Evolutionary conservation across 1,140 invertebrate genomes (phyloP).

Genomic region (Philaenus spumarius): DNA sequence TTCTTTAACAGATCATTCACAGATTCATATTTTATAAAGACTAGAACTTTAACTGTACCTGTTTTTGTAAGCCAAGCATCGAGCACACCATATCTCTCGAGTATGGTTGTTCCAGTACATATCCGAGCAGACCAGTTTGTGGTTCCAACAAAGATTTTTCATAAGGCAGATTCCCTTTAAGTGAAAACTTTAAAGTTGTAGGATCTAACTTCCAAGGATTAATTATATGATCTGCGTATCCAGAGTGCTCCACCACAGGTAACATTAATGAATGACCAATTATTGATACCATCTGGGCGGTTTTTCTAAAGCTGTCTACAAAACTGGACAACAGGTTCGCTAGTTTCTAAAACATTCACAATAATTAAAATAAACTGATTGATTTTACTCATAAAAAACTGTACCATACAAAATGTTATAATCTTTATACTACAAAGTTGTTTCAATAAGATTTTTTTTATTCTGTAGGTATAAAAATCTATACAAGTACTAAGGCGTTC

Average conservation of each 20-base stretch:
- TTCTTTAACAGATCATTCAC: too few relatives aligned
- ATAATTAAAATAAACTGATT: not conserved
- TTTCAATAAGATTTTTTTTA: too few relatives aligned
- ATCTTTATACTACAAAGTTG: too few relatives aligned
- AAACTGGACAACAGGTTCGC: constrained; percentile 79
- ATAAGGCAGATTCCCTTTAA: constrained; percentile 90
- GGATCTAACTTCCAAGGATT: constrained; percentile 91
- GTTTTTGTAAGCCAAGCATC: constrained; percentile 90
- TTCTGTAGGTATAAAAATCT: too few relatives aligned
- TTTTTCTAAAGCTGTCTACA: constrained; percentile 84
- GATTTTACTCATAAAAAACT: not conserved
- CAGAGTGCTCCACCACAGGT: constrained; percentile 90
- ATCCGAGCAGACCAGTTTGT: constrained; percentile 78
- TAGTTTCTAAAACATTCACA: constrained; percentile 55
- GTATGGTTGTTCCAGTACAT: constrained; percentile 92
- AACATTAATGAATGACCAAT: constrained; percentile 83
- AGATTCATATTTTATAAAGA: too few relatives aligned
- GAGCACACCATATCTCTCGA: constrained; percentile 93
- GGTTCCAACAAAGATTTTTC: constrained; percentile 83
- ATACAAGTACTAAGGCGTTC: too few relatives aligned
- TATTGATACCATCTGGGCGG: constrained; percentile 93
- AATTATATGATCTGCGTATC: constrained; percentile 78
- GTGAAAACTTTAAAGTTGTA: constrained; percentile 72
- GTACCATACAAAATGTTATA: not conserved
- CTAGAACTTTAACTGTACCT: too few relatives aligned